These are phyloP conservation scores for Diarsia mendica DNA, from an alignment of 2,888 invertebrate species.

Conservation along the genomic window DNA sequence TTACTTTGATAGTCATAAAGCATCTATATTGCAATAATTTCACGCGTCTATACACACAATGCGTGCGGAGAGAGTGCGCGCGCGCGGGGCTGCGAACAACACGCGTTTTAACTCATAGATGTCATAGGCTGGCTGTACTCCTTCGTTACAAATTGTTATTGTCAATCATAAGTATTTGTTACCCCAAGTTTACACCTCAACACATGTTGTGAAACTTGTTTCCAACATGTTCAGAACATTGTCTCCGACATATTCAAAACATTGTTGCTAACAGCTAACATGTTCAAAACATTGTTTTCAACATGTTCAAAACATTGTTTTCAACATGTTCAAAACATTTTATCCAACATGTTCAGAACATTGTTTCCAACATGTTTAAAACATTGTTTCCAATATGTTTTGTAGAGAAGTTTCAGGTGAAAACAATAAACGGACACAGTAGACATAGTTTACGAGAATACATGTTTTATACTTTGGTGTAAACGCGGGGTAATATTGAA, in stretches of 20 bases:
- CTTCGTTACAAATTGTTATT: constrained; percentile 70
- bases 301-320: background rate
- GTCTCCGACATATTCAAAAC: background rate
- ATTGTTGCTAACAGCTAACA: background rate
- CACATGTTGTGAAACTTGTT: background rate
- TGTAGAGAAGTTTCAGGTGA: background rate
- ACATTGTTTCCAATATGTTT: background rate
- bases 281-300: background rate
- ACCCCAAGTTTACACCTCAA: constrained; percentile 22
- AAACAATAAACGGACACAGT: background rate
- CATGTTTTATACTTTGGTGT: constrained; percentile 8
- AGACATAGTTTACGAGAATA: background rate
- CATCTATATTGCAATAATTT: constrained; percentile 71
- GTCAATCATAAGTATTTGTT: constrained; percentile 66
- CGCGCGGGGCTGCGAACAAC: constrained; percentile 73
- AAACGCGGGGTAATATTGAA: constrained; percentile 19
- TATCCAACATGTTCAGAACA: background rate
- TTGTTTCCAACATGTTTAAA: background rate
- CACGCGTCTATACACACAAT: constrained; percentile 68
- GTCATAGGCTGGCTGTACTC: constrained; percentile 88
- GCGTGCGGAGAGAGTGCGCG: constrained; percentile 67
- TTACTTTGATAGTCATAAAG: background rate
- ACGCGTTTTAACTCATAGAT: constrained; percentile 68
- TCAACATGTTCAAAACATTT: background rate
- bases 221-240: background rate